Evolutionary conservation across 2,113 vertebrate species (phyloP), one percentile per base, ranked within the genome.

Genomic region (Silurus meridionalis): DNA sequence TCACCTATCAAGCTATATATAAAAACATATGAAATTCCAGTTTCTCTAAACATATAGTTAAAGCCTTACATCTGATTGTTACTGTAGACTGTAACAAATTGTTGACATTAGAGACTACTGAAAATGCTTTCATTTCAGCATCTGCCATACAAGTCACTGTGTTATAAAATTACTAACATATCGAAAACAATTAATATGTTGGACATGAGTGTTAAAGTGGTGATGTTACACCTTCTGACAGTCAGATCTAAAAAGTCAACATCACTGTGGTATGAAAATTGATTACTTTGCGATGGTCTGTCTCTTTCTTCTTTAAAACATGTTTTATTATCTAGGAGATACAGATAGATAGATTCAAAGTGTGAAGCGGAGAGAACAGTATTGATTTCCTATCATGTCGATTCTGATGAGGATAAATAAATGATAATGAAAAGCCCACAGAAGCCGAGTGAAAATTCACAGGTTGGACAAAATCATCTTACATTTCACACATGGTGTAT

Each of bases 401-500:
- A 77, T 61, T 83, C 50, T 83, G 81, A 69, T 37, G 82, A 79
- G 50, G 72, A 85, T 85, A 87, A 87, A 87, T 64, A 83, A 83
- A 37, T 15, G 50, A 83, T 67, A 83, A 83, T 87, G 72, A 79
- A 69, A 85, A 87, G 71, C 37, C 63, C 23, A 74, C 72, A 79
- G 52, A 46, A 8, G 46, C 21, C 37, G 25, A 79, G 46, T 63
- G 66, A 28, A 82, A 75, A 82, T 67, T 81, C 72, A 79, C 83
- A 63, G 78, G 66, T 74, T 13, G 69, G n/a, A 74, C 66, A 50
- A 23, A 66, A 71, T 15, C 66, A 84, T 87, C 52, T n/a, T 72
- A 19, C 77, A 84, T 84, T 72, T 84, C 83, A 84, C 66, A 80
- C 83, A 53, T 84, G 53, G 77, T 80, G 37, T 23, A 25, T 46